A percentile compares a stretch with the other conserved stretches of the same genome.
Conservation (phyloP, 2,888 invertebrate species). For the Drosophila anomalata region DNA sequence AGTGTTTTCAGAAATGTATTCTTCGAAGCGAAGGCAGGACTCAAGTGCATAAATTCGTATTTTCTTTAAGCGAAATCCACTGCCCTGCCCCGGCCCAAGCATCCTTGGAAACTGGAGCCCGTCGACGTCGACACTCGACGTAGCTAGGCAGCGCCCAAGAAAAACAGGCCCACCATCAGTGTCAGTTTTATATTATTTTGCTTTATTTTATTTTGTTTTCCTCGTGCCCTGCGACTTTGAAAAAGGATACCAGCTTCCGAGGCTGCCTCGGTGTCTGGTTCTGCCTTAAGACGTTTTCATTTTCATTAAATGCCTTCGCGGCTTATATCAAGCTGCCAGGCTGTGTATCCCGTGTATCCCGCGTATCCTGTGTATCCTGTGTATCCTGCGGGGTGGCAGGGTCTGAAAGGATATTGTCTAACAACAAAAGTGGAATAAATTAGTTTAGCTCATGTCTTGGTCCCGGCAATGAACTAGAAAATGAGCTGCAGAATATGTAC, state of each 20-base stretch:
- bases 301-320: constrained; percentile 76
- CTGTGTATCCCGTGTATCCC: constrained; percentile 48
- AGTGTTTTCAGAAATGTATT: constrained; percentile 37
- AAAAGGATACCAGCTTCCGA: constrained; percentile 67
- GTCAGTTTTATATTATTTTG: constrained; percentile 65
- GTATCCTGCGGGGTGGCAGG: constrained; percentile 34
- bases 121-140: constrained; percentile 73
- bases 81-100: constrained; percentile 26
- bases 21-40: constrained; percentile 55
- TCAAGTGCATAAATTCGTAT: constrained; percentile 39
- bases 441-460: constrained; percentile 78
- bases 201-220: constrained; percentile 68
- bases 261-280: constrained; percentile 32
- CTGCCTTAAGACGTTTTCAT: constrained; percentile 75
- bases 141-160: constrained; percentile 41
- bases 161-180: constrained; percentile 25
- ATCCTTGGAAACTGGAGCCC: constrained; percentile 11
- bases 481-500: constrained; percentile 69
- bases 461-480: constrained; percentile 80
- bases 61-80: constrained; percentile 37
- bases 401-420: constrained; percentile 74
- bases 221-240: constrained; percentile 52
- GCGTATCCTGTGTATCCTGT: constrained; percentile 17
- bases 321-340: constrained; percentile 26
- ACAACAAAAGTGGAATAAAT: constrained; percentile 80